Base-by-base conservation (phyloP, 2,888 invertebrate species). In the Blastobasis lacticolella region DNA sequence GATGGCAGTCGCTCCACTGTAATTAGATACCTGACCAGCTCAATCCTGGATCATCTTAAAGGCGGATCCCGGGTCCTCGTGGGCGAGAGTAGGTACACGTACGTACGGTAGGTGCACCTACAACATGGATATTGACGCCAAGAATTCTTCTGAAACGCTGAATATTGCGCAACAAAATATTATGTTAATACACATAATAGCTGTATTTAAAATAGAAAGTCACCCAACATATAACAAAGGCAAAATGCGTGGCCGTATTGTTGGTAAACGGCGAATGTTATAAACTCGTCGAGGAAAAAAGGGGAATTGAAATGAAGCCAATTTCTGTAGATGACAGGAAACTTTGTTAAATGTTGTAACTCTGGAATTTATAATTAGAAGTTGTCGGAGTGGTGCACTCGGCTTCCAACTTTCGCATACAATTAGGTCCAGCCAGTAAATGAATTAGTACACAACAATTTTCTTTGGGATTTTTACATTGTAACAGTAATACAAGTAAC, bases 311-410 rank as follows among this genome's bases (percentile, higher is more conserved):
- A 74, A 61, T 69, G 60, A 65, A 73, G 71, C 71, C 71, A 76
- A 78, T 79, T 73, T 75, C 73, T 78, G 77, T 60, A 56, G 68
- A 66, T 68, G 75, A 75, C 76, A 71, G 71, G 67, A 68, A 79
- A 78, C 72, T 76, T 77, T 73, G 76, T 73, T 73, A 74, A 74
- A 75, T 70, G 69, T 73, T 73, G 71, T 75, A 75, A 70, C 72
- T 72, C 63, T 62, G 64, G 69, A 77, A 76, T 77, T 76, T 76
- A 75, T 75, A 72, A 74, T 76, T 73, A 73, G 68, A 71, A 68
- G 67, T 66, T 64, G 65, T 65, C 63, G 63, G 60, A 46, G 64
- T 61, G 67, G 67, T 70, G 69, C 64, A 67, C 66, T 64, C 59
- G 59, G 60, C 64, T 64, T 58, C 53, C 62, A 69, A 73, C 67